Conservation (phyloP, 2,113 vertebrate genomes). For the Zapus hudsonius region DNA sequence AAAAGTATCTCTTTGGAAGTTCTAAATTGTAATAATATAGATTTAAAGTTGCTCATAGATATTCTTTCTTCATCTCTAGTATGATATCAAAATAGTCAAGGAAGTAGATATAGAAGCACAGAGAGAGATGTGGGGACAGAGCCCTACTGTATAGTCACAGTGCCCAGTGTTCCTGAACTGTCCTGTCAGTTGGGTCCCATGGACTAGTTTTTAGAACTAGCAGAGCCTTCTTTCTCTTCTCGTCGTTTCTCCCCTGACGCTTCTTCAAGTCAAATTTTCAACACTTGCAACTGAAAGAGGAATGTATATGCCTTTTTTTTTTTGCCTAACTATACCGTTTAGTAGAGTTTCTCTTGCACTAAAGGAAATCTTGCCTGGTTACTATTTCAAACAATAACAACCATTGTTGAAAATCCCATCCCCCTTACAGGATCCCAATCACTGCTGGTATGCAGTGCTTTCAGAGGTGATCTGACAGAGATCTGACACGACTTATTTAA, state of each 20-base stretch:
- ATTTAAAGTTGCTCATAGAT: background rate
- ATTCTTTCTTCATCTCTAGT: background rate
- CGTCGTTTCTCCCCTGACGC: background rate
- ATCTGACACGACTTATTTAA: conserved; percentile 25
- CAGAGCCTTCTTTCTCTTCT: rapidly evolving
- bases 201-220: background rate
- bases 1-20: background rate
- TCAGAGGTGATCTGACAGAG: conserved; percentile 1
- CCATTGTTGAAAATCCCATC: background rate
- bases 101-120: background rate
- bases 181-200: no score
- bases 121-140: background rate
- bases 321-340: background rate
- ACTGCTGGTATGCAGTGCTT: background rate
- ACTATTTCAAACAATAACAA: conserved; percentile 38
- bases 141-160: no score
- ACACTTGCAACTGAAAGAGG: background rate
- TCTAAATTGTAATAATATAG: background rate
- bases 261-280: background rate
- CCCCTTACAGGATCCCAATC: conserved; percentile 6
- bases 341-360: background rate
- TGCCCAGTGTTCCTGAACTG: background rate
- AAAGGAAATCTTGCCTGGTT: conserved; percentile 34
- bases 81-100: background rate
- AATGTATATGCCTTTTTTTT: background rate